Conservation (phyloP, 2,888 invertebrate species). For the Oxycera nigricornis region DNA sequence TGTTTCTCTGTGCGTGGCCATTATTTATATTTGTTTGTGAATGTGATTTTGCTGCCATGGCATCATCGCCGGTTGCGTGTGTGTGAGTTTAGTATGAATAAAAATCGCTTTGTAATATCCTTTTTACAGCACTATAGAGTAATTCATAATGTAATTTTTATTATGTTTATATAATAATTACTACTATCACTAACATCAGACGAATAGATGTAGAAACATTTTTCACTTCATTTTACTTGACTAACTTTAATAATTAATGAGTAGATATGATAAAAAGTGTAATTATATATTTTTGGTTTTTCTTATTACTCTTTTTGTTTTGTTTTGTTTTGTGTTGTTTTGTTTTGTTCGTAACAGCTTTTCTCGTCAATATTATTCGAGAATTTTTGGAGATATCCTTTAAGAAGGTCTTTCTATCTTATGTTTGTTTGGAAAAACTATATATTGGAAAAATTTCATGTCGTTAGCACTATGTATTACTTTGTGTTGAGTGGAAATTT, state of each 20-base stretch:
- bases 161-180: constrained; percentile 28
- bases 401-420: no score
- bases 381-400: not conserved
- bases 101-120: not conserved
- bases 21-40: not conserved
- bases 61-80: not conserved
- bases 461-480: no score
- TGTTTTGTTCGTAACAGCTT: not conserved
- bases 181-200: constrained; percentile 43
- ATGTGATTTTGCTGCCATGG: not conserved
- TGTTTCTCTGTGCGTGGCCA: not conserved
- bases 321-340: not conserved
- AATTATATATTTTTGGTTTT: not conserved
- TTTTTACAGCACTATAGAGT: constrained; percentile 12
- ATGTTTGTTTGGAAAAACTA: no score
- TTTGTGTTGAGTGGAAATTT: no score
- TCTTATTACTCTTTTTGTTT: constrained; percentile 10
- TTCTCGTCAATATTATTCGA: not conserved
- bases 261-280: constrained; percentile 30
- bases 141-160: constrained; percentile 1
- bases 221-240: constrained; percentile 20
- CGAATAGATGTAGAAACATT: constrained; percentile 45
- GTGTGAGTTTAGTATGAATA: not conserved
- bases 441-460: no score
- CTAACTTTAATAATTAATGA: constrained; percentile 22